A percentile compares a stretch with the other conserved stretches of the same genome.
Evolutionary conservation across 2,113 vertebrate genomes (phyloP).

Genomic region (Pelmatolapia mariae): DNA sequence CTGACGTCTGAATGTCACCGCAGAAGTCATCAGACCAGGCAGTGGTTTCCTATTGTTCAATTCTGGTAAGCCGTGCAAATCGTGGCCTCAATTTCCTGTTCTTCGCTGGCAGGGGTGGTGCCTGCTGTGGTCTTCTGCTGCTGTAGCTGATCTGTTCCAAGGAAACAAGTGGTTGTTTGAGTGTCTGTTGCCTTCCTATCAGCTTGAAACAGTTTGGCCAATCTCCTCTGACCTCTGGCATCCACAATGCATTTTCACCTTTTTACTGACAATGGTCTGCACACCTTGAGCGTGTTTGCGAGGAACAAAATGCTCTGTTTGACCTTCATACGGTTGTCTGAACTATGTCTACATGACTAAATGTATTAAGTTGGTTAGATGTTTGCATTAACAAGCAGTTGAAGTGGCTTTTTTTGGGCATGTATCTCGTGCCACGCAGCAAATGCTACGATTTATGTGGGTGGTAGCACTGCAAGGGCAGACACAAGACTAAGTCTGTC

Average conservation of each 20-base stretch:
- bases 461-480: not conserved
- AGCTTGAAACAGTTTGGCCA: not conserved
- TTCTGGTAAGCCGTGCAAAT: not conserved
- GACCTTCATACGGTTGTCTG: not conserved
- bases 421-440: not conserved
- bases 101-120: not conserved
- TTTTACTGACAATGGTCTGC: not conserved
- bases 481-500: not conserved
- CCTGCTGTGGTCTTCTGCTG: not conserved
- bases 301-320: not conserved
- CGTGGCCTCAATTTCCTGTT: not conserved
- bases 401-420: accelerated
- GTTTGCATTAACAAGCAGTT: not conserved
- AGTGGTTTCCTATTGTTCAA: not conserved
- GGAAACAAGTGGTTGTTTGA: not conserved
- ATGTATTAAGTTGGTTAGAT: not conserved
- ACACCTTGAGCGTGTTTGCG: not conserved
- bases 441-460: not conserved
- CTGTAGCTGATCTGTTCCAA: not conserved
- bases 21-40: not conserved
- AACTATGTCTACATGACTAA: not conserved
- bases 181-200: not conserved
- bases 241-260: not conserved
- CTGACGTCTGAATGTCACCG: not conserved
- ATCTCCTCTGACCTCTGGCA: not conserved